Conservation (phyloP, 2,113 vertebrate genomes). For the Morone chrysops region DNA sequence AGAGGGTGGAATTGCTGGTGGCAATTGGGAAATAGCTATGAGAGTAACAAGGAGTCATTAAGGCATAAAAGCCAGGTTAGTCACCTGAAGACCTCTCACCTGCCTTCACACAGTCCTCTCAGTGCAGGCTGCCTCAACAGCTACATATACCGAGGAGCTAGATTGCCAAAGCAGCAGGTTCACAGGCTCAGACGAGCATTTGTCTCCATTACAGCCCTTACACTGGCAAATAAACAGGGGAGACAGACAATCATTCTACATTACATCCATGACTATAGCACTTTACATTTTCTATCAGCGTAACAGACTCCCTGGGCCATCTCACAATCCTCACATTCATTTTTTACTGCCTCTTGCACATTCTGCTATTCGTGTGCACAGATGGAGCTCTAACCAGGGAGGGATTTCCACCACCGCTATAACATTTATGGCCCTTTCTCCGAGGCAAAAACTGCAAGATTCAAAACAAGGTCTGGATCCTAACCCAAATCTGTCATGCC, state of each 20-base stretch:
- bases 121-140: conserved; percentile 5
- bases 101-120: conserved; percentile 50
- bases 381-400: conserved; percentile 66
- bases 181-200: conserved; percentile 73
- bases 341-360: conserved; percentile 64
- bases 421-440: conserved; percentile 66
- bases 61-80: conserved; percentile 76
- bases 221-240: conserved; percentile 79
- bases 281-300: conserved; percentile 80
- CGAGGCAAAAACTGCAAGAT: conserved; percentile 45
- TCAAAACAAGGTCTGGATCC: conserved; percentile 64
- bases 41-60: conserved; percentile 81
- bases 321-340: conserved; percentile 65
- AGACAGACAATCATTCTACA: conserved; percentile 82
- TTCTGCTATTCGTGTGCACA: conserved; percentile 59
- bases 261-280: conserved; percentile 80
- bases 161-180: conserved; percentile 56
- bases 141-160: conserved; percentile 20
- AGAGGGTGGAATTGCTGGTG: conserved; percentile 69
- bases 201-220: conserved; percentile 79
- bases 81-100: conserved; percentile 75
- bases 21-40: conserved; percentile 77
- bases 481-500: conserved; percentile 67
- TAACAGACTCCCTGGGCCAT: conserved; percentile 75
- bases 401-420: conserved; percentile 62